These are phyloP conservation scores for Perodicticus potto DNA, from an alignment of 2,797 vertebrate species.

Conservation along the genomic window DNA sequence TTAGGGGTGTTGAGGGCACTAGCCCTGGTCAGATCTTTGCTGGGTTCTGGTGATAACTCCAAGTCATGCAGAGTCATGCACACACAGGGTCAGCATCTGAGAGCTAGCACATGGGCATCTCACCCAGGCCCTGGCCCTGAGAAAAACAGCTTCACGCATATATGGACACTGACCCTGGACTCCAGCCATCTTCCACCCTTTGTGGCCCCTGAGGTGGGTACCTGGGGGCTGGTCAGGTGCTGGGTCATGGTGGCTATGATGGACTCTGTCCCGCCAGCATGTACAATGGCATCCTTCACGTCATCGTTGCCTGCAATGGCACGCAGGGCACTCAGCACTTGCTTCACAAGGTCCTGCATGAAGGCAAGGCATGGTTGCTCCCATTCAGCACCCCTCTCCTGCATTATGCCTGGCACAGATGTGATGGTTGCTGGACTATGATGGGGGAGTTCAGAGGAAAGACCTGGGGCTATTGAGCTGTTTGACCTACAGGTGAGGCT, in stretches of 20 bases:
- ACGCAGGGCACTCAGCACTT: constrained; percentile 93
- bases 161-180: neutral
- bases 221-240: constrained; percentile 92
- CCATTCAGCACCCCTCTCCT: neutral
- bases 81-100: neutral
- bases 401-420: fast-evolving
- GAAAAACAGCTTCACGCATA: neutral
- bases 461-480: neutral
- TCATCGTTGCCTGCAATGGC: constrained; percentile 97
- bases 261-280: constrained; percentile 91
- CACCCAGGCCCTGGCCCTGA: neutral
- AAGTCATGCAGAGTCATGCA: neutral
- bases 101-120: fast-evolving
- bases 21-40: fast-evolving
- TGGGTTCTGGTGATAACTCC: neutral
- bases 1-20: neutral
- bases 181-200: neutral
- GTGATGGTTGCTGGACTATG: neutral
- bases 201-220: constrained; percentile 73
- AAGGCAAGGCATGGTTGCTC: neutral
- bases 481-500: neutral
- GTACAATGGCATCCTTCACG: constrained; percentile 95
- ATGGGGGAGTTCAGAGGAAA: neutral
- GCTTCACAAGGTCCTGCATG: constrained; percentile 94
- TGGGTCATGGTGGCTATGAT: constrained; percentile 94